Evolutionary conservation across 1,140 invertebrate species (phyloP).

Genomic region (Zophobas atratus): DNA sequence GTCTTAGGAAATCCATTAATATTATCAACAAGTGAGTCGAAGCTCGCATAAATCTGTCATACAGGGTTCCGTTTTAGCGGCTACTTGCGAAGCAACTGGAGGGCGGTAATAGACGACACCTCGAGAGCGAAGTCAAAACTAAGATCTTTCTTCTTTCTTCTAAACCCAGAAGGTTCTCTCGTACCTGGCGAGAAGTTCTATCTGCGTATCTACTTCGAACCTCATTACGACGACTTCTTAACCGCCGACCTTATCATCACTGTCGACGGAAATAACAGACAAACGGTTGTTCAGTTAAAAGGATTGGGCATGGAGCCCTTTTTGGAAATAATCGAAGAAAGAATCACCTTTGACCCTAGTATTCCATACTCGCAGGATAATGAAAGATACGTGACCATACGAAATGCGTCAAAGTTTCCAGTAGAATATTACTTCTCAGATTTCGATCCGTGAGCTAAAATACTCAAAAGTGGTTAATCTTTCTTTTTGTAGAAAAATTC

Average conservation of each 20-base stretch:
- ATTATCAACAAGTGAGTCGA: constrained; percentile 67
- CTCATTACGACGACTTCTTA: constrained; percentile 53
- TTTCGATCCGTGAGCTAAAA: constrained; percentile 66
- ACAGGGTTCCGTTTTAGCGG: constrained; percentile 62
- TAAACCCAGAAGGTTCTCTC: constrained; percentile 57
- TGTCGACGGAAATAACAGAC: constrained; percentile 62
- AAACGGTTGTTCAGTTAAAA: constrained; percentile 58
- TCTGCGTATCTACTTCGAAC: constrained; percentile 60
- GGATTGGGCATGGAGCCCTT: constrained; percentile 65
- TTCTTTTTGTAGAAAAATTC: constrained; percentile 27
- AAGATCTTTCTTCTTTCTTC: constrained; percentile 53
- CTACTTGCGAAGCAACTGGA: constrained; percentile 66
- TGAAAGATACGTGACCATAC: constrained; percentile 63
- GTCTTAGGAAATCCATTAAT: constrained; percentile 62
- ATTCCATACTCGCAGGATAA: constrained; percentile 63
- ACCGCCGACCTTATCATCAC: constrained; percentile 62
- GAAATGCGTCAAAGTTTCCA: constrained; percentile 65
- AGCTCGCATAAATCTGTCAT: background rate
- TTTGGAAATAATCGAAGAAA: constrained; percentile 62
- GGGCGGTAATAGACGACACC: constrained; percentile 54
- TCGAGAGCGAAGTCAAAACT: constrained; percentile 50
- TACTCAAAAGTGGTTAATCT: constrained; percentile 2
- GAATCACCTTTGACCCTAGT: constrained; percentile 64
- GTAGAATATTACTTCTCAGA: constrained; percentile 69
- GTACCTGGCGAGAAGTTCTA: constrained; percentile 48